Conservation (phyloP, 2,797 vertebrate genomes). For the Nyctibius grandis region DNA sequence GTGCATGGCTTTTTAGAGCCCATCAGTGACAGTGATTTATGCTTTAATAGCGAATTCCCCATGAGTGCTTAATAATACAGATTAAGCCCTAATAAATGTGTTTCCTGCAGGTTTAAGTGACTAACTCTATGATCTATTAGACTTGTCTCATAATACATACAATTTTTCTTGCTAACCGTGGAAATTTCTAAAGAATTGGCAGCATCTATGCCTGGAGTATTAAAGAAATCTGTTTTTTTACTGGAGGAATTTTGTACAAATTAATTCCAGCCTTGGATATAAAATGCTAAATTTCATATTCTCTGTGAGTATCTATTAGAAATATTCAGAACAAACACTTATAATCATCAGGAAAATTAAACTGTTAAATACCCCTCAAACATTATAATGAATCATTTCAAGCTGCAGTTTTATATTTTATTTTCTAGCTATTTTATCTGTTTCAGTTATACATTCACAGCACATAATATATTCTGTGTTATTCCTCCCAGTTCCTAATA, state of each 20-base stretch:
- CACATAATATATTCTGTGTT: background rate
- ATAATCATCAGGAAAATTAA: slow-evolving; percentile 37
- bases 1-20: background rate
- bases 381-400: background rate
- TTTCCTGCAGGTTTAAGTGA: slow-evolving; percentile 61
- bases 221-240: slow-evolving; percentile 48
- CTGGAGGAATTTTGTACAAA: slow-evolving; percentile 9
- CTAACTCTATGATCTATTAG: slow-evolving; percentile 51
- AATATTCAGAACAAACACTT: slow-evolving; percentile 11
- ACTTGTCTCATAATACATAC: slow-evolving; percentile 47
- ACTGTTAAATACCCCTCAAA: slow-evolving; percentile 45
- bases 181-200: slow-evolving; percentile 59
- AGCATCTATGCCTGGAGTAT: slow-evolving; percentile 29
- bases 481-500: background rate
- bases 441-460: slow-evolving; percentile 23
- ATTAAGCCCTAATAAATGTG: slow-evolving; percentile 62
- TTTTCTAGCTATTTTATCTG: slow-evolving; percentile 33
- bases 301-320: background rate
- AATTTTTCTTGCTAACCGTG: slow-evolving; percentile 30
- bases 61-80: slow-evolving; percentile 53
- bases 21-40: slow-evolving; percentile 57
- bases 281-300: slow-evolving; percentile 23
- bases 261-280: slow-evolving; percentile 45
- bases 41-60: slow-evolving; percentile 50
- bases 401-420: background rate